phyloP scores from a whole-genome alignment of 2,888 invertebrate species.

The Mythimna pallens region DNA sequence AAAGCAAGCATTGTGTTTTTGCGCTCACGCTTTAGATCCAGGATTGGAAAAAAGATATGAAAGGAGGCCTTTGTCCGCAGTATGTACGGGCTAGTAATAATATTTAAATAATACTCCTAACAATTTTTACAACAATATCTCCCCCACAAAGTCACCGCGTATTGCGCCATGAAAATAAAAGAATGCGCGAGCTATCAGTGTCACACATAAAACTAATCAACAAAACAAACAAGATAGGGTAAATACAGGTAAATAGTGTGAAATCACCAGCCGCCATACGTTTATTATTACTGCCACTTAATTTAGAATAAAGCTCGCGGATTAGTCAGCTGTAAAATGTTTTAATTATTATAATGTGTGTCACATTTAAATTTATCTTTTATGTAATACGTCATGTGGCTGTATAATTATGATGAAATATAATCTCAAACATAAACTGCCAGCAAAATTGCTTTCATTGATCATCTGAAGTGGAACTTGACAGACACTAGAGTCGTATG shows the following conservation, averaged over 20 bases:
- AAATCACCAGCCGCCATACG: conserved; percentile 17
- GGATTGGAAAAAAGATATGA: no score
- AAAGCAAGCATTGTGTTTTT: no score
- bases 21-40: no score
- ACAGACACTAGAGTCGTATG: no score
- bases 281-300: conserved; percentile 28
- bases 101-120: no score
- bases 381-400: not conserved
- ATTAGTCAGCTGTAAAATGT: conserved; percentile 16
- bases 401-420: not conserved
- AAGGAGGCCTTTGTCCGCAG: no score
- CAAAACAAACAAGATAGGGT: conserved; percentile 54
- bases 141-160: not conserved
- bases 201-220: conserved; percentile 51
- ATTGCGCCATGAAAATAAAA: conserved; percentile 24
- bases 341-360: conserved; percentile 23
- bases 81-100: no score
- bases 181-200: conserved; percentile 36
- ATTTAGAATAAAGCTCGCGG: conserved; percentile 31
- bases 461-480: no score
- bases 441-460: no score
- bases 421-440: no score
- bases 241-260: conserved; percentile 29
- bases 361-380: not conserved
- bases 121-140: not conserved